phyloP scores from a whole-genome alignment of 2,113 vertebrate species.

The Rhabdornis inornatus region DNA sequence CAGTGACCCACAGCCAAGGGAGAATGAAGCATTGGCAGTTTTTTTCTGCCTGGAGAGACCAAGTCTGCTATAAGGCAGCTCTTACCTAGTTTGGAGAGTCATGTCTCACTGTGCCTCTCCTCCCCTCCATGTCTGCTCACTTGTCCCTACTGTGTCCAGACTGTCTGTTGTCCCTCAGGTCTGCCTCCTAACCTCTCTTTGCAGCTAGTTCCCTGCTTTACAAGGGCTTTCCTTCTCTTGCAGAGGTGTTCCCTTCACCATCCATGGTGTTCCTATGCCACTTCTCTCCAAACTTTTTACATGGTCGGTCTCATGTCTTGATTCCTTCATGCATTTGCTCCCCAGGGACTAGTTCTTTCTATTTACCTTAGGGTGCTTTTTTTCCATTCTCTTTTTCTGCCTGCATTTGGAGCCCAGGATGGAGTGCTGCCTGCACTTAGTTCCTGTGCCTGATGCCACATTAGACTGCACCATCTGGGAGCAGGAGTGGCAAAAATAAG shows the following conservation, averaged over 20 bases:
- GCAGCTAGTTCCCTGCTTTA: background rate
- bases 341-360: background rate
- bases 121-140: background rate
- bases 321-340: background rate
- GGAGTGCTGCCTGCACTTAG: background rate
- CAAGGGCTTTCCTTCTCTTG: background rate
- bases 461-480: background rate
- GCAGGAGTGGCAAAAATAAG: background rate
- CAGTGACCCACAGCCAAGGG: background rate
- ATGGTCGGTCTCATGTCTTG: rapidly evolving
- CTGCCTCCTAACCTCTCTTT: background rate
- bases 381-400: background rate
- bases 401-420: background rate
- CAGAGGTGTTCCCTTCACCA: background rate
- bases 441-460: background rate
- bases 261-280: background rate
- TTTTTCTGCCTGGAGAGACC: background rate
- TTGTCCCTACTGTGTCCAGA: background rate
- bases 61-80: background rate
- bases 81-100: background rate
- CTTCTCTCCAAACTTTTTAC: background rate
- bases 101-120: rapidly evolving
- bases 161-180: background rate
- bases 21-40: background rate
- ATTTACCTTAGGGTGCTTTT: background rate